Conservation (phyloP, 2,797 vertebrate genomes). For the Etheostoma perlongum region DNA sequence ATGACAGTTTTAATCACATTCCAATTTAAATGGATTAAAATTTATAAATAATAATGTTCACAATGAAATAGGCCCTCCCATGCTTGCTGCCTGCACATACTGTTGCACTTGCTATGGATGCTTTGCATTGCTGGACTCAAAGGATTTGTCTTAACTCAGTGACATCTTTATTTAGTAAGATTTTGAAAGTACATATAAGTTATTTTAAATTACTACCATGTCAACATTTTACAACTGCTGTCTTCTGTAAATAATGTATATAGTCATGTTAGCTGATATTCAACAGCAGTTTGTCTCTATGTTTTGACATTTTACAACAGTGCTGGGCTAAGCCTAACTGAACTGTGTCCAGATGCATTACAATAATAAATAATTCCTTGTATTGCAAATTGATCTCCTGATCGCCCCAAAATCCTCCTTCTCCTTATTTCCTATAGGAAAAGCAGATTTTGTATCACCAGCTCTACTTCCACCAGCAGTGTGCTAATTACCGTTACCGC, state of each 20-base stretch:
- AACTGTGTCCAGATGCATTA: constrained; percentile 25
- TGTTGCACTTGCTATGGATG: no score
- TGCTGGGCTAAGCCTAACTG: neutral
- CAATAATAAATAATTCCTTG: constrained; percentile 23
- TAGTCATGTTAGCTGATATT: neutral
- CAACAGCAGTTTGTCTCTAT: neutral
- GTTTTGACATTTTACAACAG: neutral
- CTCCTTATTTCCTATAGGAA: constrained; percentile 60
- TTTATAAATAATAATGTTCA: neutral
- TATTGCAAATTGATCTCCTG: constrained; percentile 32
- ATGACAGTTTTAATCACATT: neutral
- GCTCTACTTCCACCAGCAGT: constrained; percentile 57
- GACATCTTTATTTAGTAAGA: neutral
- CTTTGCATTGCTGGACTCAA: no score
- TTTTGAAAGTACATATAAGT: neutral
- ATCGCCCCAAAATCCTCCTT: constrained; percentile 39
- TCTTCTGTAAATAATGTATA: no score
- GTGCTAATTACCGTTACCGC: constrained; percentile 73
- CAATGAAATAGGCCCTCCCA: neutral
- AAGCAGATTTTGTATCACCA: constrained; percentile 50
- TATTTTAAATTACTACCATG: neutral
- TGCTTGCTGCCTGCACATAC: no score
- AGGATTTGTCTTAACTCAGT: neutral
- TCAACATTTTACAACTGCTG: neutral
- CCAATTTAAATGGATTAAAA: neutral